Evolutionary conservation across 2,888 invertebrate genomes (phyloP).

Genomic region (Epirrhoe tristata): DNA sequence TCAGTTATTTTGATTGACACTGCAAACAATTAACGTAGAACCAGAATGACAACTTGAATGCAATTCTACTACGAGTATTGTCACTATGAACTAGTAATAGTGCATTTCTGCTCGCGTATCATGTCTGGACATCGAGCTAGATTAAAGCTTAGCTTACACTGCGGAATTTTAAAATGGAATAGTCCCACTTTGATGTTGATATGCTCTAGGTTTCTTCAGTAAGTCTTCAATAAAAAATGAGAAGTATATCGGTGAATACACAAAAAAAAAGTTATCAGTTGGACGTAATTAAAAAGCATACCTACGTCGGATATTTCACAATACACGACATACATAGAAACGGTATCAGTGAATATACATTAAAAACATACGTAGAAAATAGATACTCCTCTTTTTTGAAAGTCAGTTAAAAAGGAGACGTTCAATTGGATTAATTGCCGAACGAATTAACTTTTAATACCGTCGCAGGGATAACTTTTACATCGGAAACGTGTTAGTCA

Average conservation of each 20-base stretch:
- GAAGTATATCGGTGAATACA: too few relatives aligned
- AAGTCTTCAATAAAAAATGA: too few relatives aligned
- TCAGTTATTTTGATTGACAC: conserved; percentile 8
- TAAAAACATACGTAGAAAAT: not conserved
- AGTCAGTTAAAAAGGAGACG: conserved; percentile 40
- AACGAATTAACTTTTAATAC: conserved; percentile 51
- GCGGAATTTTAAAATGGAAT: not conserved
- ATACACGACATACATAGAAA: too few relatives aligned
- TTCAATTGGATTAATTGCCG: conserved; percentile 56
- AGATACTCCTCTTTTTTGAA: conserved; percentile 19
- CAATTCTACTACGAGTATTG: conserved; percentile 37
- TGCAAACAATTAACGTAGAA: conserved; percentile 37
- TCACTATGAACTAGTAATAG: conserved; percentile 38
- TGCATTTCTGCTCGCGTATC: conserved; percentile 50
- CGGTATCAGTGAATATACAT: too few relatives aligned
- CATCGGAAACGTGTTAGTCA: conserved; percentile 17
- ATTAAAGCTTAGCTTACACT: conserved; percentile 17
- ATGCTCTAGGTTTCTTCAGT: not conserved
- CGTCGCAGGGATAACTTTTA: conserved; percentile 49
- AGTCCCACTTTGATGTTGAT: not conserved
- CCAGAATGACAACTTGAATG: conserved; percentile 20
- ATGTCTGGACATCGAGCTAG: conserved; percentile 46
- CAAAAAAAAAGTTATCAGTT: too few relatives aligned
- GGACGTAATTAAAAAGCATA: too few relatives aligned
- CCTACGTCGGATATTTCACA: too few relatives aligned